A percentile compares a stretch with the other conserved stretches of the same genome.
phyloP scores from a whole-genome alignment of 2,113 vertebrate species.

The Chitala chitala region DNA sequence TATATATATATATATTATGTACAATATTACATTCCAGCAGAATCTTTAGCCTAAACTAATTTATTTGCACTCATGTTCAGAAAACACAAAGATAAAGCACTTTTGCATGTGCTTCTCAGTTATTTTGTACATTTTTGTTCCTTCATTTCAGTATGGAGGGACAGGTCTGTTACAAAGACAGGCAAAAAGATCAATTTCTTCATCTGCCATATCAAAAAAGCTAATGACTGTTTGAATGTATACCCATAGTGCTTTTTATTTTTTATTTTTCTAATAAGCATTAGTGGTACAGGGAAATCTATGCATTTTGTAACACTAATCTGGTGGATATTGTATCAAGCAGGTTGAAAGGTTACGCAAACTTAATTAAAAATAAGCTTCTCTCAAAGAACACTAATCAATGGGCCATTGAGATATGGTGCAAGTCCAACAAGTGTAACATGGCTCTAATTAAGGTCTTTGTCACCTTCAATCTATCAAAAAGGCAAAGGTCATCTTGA shows the following conservation, averaged over 20 bases:
- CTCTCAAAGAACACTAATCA: conserved; percentile 8
- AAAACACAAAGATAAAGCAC: background rate
- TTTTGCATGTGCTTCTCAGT: background rate
- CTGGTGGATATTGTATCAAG: conserved; percentile 1
- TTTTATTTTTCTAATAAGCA: background rate
- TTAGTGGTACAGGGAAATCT: background rate
- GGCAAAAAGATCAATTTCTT: background rate
- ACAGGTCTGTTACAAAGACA: background rate
- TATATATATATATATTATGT: too few species aligned
- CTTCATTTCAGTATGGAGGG: background rate
- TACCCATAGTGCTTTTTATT: conserved; percentile 5
- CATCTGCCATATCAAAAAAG: conserved; percentile 5
- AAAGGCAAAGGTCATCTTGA: background rate
- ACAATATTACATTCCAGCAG: too few species aligned
- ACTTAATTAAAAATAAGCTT: conserved; percentile 11
- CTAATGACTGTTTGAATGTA: background rate
- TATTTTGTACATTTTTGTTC: background rate
- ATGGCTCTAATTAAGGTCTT: conserved; percentile 11
- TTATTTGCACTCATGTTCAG: background rate
- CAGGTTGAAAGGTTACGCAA: conserved; percentile 1
- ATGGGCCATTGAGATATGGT: background rate
- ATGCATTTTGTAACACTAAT: background rate
- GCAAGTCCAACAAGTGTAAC: background rate
- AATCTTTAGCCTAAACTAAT: too few species aligned
- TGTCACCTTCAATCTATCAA: conserved; percentile 11